phyloP scores from a whole-genome alignment of 2,888 invertebrate species.

The Caradrina kadenii region DNA sequence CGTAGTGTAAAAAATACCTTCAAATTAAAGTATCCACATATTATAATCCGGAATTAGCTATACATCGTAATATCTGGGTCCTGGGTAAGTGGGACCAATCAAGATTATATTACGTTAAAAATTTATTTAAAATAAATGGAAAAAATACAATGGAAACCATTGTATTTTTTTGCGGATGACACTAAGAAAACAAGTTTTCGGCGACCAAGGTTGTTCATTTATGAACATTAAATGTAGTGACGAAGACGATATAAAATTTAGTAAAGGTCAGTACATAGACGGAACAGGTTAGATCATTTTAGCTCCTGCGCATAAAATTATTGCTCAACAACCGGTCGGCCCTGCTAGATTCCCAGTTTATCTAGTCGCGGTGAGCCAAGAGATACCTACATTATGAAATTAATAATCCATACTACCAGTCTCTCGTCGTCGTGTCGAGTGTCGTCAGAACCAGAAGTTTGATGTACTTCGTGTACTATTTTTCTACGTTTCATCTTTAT shows the following conservation, averaged over 20 bases:
- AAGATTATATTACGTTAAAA: background rate
- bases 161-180: constrained; percentile 33
- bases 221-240: constrained; percentile 51
- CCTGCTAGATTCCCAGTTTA: constrained; percentile 65
- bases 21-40: too few relatives aligned
- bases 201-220: constrained; percentile 52
- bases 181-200: constrained; percentile 45
- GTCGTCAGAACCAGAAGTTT: constrained; percentile 14
- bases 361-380: constrained; percentile 50
- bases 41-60: background rate
- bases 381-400: constrained; percentile 55
- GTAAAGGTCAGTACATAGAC: constrained; percentile 70
- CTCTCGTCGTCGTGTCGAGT: constrained; percentile 5
- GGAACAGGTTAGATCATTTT: constrained; percentile 67
- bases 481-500: constrained; percentile 13
- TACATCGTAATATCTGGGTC: background rate
- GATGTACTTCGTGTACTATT: constrained; percentile 3
- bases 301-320: constrained; percentile 59
- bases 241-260: constrained; percentile 61
- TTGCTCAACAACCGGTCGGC: constrained; percentile 70
- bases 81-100: constrained; percentile 11
- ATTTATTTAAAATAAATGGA: too few relatives aligned
- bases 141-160: too few relatives aligned
- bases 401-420: constrained; percentile 44
- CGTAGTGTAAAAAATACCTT: too few relatives aligned